Percentiles rank a stretch among this genome's conserved stretches.
Evolutionary conservation across 2,888 invertebrate genomes (phyloP).

Genomic region (Linyphia triangularis): DNA sequence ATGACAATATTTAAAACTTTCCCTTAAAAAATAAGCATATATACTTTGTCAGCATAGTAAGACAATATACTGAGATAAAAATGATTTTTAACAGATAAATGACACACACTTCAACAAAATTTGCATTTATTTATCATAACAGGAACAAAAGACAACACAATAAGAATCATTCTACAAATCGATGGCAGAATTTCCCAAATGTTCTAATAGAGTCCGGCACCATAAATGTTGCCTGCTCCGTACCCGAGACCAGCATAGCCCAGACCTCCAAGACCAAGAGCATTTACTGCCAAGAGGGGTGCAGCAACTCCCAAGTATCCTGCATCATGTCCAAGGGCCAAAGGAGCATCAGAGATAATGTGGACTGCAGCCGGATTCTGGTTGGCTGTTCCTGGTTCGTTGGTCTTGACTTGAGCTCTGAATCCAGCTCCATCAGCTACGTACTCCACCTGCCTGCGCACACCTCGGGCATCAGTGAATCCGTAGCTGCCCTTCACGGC

Average conservation of each 20-base stretch:
- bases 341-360: background rate
- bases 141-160: background rate
- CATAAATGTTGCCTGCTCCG: background rate
- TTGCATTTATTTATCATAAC: background rate
- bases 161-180: background rate
- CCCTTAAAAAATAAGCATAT: too few relatives aligned
- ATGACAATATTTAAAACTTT: too few relatives aligned
- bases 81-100: background rate
- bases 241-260: background rate
- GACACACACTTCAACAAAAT: background rate
- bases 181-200: background rate
- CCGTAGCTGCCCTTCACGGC: conserved; percentile 5
- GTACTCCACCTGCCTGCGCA: background rate
- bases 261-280: background rate
- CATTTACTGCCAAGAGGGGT: background rate
- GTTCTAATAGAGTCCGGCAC: background rate
- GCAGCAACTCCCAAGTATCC: background rate
- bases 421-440: background rate
- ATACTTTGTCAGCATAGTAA: too few relatives aligned
- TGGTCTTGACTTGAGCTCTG: background rate
- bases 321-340: background rate
- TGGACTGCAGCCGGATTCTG: background rate
- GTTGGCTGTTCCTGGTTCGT: background rate
- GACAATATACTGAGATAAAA: too few relatives aligned
- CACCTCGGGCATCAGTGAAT: background rate